These are phyloP conservation scores for Palythoa heliodiscus DNA, from an alignment of 92 coral and sea anemone genomes.

Conservation along the genomic window DNA sequence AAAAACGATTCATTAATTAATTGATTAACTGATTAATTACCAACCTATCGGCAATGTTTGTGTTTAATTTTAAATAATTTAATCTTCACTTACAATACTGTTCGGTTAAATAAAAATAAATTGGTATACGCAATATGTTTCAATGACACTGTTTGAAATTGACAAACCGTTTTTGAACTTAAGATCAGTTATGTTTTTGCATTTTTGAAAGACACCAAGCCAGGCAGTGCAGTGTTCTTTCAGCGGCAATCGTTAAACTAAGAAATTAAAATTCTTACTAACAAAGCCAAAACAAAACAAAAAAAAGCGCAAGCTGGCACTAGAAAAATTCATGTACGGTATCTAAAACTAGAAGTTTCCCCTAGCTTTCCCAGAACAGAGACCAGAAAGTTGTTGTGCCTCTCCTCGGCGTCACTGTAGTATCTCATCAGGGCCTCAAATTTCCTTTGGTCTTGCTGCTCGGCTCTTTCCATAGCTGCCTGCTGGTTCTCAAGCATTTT, in stretches of 20 bases:
- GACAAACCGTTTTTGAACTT: background rate
- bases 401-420: conserved; percentile 48
- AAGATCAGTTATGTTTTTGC: background rate
- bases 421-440: conserved; percentile 47
- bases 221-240: conserved; percentile 28
- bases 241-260: background rate
- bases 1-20: background rate
- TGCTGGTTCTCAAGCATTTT: conserved; percentile 45
- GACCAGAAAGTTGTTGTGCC: conserved; percentile 49
- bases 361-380: conserved; percentile 56
- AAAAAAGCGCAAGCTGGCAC: conserved; percentile 19
- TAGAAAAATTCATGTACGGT: conserved; percentile 10
- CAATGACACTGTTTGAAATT: too few relatives aligned
- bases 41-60: background rate
- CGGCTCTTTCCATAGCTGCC: conserved; percentile 53
- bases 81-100: background rate
- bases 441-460: conserved; percentile 49
- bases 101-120: background rate
- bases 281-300: conserved; percentile 19
- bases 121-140: background rate
- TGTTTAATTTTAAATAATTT: background rate
- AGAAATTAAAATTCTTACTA: conserved; percentile 1
- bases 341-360: conserved; percentile 12
- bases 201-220: background rate
- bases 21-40: background rate